Evolutionary conservation across 2,888 invertebrate species (phyloP).

Genomic region (Ernsta delagoae): DNA sequence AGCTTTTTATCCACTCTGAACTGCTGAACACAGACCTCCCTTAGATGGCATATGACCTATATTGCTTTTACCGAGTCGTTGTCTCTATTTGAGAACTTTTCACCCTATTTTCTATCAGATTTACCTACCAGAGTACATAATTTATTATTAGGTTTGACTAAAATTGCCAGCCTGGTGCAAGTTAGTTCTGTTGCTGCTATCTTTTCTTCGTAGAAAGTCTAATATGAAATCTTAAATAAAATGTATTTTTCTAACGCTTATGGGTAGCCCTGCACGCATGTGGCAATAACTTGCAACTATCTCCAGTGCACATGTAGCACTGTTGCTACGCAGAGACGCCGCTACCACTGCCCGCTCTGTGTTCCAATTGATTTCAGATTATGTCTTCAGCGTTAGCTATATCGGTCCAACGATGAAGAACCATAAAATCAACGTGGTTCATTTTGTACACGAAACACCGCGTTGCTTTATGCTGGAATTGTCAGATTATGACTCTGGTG

Average conservation of each 20-base stretch:
- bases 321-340: conserved; percentile 29
- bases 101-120: too few relatives aligned
- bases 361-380: conserved; percentile 10
- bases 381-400: background rate
- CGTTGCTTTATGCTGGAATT: background rate
- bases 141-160: too few relatives aligned
- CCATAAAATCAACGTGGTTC: too few relatives aligned
- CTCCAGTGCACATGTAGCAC: conserved; percentile 20
- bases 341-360: background rate
- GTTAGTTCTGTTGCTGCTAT: too few relatives aligned
- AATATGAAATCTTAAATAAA: background rate
- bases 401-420: background rate
- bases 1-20: too few relatives aligned
- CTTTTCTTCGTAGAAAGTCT: too few relatives aligned
- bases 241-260: background rate
- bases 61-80: too few relatives aligned
- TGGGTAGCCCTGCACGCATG: conserved; percentile 23
- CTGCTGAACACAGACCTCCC: too few relatives aligned
- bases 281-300: conserved; percentile 19
- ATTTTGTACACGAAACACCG: background rate
- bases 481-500: background rate
- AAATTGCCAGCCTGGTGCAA: too few relatives aligned
- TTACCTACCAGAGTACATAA: too few relatives aligned
- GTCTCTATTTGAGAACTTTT: too few relatives aligned
- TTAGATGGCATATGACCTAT: too few relatives aligned